Conservation (phyloP, 2,113 vertebrate genomes). For the Dendropsophus ebraccatus region DNA sequence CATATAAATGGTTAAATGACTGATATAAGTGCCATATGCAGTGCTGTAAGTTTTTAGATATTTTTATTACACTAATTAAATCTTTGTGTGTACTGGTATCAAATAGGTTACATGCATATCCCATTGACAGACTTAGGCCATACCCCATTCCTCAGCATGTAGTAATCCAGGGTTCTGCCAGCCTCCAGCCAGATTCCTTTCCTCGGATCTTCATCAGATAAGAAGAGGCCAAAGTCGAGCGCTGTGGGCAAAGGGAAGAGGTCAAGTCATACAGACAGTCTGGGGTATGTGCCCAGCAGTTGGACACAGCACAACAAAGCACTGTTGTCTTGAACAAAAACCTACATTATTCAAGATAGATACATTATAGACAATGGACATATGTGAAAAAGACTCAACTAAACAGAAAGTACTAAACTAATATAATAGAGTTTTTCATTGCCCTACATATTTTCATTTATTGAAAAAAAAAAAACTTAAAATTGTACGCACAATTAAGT, state of each 20-base stretch:
- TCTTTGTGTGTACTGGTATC: background rate
- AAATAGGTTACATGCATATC: background rate
- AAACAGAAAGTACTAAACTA: background rate
- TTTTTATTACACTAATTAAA: background rate
- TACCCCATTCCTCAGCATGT: conserved; percentile 99
- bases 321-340: conserved; percentile 38
- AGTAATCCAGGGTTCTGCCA: conserved; percentile 96
- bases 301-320: conserved; percentile 17
- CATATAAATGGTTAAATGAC: too few species aligned
- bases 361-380: conserved; percentile 21
- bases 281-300: conserved; percentile 6
- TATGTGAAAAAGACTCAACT: conserved; percentile 11
- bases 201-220: conserved; percentile 95
- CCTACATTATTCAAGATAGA: conserved; percentile 11
- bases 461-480: too few species aligned
- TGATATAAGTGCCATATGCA: too few species aligned
- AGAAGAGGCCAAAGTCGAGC: conserved; percentile 94
- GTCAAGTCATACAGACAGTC: conserved; percentile 26
- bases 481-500: background rate
- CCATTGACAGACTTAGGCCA: background rate
- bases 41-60: too few species aligned
- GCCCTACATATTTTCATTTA: background rate
- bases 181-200: conserved; percentile 99
- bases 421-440: background rate
- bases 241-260: conserved; percentile 76